Percentiles rank a stretch among this genome's conserved stretches.
Conservation (phyloP, 2,888 invertebrate species). For the Lomographa bimaculata region DNA sequence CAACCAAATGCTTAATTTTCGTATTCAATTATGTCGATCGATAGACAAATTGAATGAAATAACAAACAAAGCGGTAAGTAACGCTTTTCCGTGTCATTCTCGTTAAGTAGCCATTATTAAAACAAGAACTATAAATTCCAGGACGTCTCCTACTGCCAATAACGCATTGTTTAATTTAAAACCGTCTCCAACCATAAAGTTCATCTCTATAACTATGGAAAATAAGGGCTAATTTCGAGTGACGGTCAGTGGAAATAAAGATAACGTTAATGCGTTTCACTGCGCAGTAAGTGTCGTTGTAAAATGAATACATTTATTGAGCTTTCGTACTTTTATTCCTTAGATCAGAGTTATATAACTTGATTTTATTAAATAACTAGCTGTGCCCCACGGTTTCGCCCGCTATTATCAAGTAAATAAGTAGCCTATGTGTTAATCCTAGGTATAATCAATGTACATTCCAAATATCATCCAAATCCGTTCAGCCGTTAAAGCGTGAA, state of each 20-base stretch:
- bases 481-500: no score
- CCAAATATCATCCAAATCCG: no score
- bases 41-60: no score
- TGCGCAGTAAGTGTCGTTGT: constrained; percentile 30
- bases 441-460: no score
- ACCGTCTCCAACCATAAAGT: constrained; percentile 12
- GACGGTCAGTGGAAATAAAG: neutral
- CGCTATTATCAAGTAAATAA: no score
- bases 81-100: no score
- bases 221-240: neutral
- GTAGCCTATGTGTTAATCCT: no score
- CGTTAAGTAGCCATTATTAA: constrained; percentile 7
- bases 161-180: constrained; percentile 22
- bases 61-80: no score
- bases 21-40: no score
- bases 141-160: constrained; percentile 15
- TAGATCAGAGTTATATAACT: constrained; percentile 14
- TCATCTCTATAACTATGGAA: constrained; percentile 1
- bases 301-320: constrained; percentile 30
- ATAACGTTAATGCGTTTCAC: constrained; percentile 10
- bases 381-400: no score
- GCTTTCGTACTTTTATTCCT: constrained; percentile 25
- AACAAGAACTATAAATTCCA: constrained; percentile 10
- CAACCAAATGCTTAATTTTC: no score
- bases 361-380: no score